A percentile compares a stretch with the other conserved stretches of the same genome.
These are phyloP conservation scores for Microtus oregoni DNA, from an alignment of 2,113 vertebrate species.

Conservation along the genomic window DNA sequence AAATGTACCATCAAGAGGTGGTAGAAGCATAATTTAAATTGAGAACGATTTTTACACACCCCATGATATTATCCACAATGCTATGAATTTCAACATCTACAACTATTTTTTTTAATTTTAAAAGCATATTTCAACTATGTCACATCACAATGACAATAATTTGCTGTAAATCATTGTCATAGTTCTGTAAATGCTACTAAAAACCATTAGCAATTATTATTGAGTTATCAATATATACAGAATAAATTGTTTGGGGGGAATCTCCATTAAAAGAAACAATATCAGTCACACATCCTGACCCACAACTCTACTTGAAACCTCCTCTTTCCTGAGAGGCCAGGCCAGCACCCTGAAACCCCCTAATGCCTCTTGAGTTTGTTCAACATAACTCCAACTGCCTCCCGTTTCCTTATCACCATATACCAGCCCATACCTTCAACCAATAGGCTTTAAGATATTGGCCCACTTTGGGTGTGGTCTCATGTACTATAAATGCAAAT, in stretches of 20 bases:
- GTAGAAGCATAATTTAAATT: not conserved
- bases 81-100: not conserved
- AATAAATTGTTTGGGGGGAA: not conserved
- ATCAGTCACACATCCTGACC: not conserved
- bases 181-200: conserved; percentile 3
- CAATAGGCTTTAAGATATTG: no score
- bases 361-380: no score
- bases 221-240: not conserved
- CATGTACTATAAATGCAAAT: no score
- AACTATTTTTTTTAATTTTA: conserved; percentile 5
- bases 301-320: no score
- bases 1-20: not conserved
- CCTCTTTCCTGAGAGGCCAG: no score
- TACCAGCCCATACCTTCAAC: no score
- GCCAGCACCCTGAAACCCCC: no score
- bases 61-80: not conserved
- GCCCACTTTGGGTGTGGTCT: no score
- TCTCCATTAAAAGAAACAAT: conserved; percentile 32
- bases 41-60: not conserved
- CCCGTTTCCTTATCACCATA: no score
- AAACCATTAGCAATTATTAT: conserved; percentile 37
- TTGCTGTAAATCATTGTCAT: not conserved
- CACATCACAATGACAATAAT: not conserved
- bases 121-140: conserved; percentile 56
- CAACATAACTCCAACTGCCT: no score